These are phyloP conservation scores for Anas platyrhynchos DNA, from an alignment of 2,113 vertebrate genomes.

Conservation along the genomic window DNA sequence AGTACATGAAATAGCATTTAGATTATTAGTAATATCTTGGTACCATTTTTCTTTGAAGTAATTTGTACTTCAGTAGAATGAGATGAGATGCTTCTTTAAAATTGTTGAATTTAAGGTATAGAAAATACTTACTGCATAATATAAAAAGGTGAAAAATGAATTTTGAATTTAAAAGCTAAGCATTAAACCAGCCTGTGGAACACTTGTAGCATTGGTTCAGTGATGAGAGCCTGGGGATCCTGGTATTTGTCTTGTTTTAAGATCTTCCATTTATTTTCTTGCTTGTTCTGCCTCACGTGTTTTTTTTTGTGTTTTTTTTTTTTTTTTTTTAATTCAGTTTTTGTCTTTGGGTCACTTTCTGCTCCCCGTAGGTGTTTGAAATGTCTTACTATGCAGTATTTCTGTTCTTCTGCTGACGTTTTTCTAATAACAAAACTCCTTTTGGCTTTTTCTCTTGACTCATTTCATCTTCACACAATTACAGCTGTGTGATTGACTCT, in stretches of 20 bases:
- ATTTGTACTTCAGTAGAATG: not conserved
- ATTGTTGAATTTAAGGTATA: not conserved
- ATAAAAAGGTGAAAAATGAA: not conserved
- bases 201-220: not conserved
- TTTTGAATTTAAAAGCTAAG: not conserved
- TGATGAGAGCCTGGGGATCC: not conserved
- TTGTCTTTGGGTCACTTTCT: not conserved
- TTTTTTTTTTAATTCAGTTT: not conserved
- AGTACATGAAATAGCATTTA: not conserved
- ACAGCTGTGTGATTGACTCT: not conserved
- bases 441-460: not conserved
- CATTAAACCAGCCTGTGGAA: rapidly evolving
- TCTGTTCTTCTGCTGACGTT: not conserved
- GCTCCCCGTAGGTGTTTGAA: not conserved
- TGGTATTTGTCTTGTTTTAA: not conserved
- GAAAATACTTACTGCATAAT: not conserved
- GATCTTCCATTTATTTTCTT: not conserved
- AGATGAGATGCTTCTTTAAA: not conserved
- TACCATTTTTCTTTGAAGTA: not conserved
- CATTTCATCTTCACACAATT: not conserved
- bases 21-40: not conserved
- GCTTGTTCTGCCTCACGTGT: not conserved
- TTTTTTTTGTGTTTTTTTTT: not conserved
- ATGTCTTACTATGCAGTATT: not conserved
- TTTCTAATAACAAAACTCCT: not conserved